Evolutionary conservation across 2,888 invertebrate species (phyloP).

Genomic region (Galerucella pusilla): DNA sequence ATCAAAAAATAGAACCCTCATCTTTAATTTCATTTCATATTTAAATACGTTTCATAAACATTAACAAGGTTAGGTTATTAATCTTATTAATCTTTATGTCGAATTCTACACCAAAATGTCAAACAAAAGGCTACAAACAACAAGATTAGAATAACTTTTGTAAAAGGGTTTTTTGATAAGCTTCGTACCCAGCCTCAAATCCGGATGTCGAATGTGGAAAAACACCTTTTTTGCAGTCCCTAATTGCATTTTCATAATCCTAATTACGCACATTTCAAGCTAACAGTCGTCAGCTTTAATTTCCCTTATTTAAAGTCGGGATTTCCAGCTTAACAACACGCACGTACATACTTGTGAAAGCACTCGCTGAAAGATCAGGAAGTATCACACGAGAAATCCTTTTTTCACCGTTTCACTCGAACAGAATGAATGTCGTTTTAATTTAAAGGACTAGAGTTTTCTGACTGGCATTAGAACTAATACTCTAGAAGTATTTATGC

Average conservation of each 20-base stretch:
- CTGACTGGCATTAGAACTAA: background rate
- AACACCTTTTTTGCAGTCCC: conserved; percentile 28
- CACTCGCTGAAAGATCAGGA: conserved; percentile 22
- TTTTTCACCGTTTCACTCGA: conserved; percentile 22
- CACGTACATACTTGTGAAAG: conserved; percentile 26
- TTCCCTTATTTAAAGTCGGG: conserved; percentile 37
- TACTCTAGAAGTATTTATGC: background rate
- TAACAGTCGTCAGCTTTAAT: conserved; percentile 33
- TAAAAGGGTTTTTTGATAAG: conserved; percentile 5
- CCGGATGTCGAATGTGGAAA: conserved; percentile 9
- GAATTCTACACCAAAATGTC: background rate
- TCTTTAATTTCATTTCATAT: background rate
- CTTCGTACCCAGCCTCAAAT: background rate
- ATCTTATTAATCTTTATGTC: background rate
- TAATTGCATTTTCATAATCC: conserved; percentile 33
- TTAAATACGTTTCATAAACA: background rate
- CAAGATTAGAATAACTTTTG: background rate
- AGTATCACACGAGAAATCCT: conserved; percentile 38
- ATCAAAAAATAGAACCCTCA: background rate
- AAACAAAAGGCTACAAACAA: background rate
- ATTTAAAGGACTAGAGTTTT: conserved; percentile 25
- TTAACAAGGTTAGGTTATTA: background rate
- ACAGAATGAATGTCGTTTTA: conserved; percentile 34
- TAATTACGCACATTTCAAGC: conserved; percentile 41
- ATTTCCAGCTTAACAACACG: conserved; percentile 13